Percentiles rank a stretch among this genome's conserved stretches.
Evolutionary conservation across 2,797 vertebrate genomes (phyloP).

Genomic region (Poeciliopsis gracilis): DNA sequence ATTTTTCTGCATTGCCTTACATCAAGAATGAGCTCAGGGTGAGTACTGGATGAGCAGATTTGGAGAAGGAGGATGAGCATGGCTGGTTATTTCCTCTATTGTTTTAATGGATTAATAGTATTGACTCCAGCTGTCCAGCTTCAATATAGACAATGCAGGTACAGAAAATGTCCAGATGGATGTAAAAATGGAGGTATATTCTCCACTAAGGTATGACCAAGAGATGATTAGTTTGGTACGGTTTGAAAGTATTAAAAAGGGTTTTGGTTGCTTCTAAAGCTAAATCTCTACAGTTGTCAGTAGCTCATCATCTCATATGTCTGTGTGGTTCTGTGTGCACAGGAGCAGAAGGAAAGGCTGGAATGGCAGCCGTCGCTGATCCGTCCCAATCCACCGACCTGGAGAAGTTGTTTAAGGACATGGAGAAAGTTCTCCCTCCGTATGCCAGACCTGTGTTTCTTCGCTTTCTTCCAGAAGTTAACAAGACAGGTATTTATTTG

Average conservation of each 20-base stretch:
- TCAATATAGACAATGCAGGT: neutral
- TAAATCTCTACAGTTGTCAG: neutral
- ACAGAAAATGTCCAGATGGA: neutral
- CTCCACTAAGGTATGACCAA: neutral
- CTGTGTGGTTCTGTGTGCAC: slow-evolving; percentile 13
- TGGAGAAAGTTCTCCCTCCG: slow-evolving; percentile 89
- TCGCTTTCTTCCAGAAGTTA: slow-evolving; percentile 88
- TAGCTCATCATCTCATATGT: neutral
- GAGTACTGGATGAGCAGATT: neutral
- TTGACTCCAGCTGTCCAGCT: neutral
- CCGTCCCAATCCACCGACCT: slow-evolving; percentile 83
- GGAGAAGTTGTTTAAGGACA: slow-evolving; percentile 83
- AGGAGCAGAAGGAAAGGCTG: slow-evolving; percentile 95
- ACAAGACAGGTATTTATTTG: slow-evolving; percentile 88
- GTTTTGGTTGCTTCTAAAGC: neutral
- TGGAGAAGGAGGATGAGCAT: neutral
- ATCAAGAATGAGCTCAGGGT: neutral
- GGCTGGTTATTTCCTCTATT: neutral
- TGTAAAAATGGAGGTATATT: neutral
- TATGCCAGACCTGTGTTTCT: slow-evolving; percentile 93
- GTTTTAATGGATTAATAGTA: neutral
- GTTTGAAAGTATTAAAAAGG: neutral
- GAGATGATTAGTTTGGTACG: neutral
- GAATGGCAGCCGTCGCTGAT: slow-evolving; percentile 94
- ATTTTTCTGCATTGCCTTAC: neutral